Conservation (phyloP, 2,888 invertebrate species). For the Cosmopolites sordidus region DNA sequence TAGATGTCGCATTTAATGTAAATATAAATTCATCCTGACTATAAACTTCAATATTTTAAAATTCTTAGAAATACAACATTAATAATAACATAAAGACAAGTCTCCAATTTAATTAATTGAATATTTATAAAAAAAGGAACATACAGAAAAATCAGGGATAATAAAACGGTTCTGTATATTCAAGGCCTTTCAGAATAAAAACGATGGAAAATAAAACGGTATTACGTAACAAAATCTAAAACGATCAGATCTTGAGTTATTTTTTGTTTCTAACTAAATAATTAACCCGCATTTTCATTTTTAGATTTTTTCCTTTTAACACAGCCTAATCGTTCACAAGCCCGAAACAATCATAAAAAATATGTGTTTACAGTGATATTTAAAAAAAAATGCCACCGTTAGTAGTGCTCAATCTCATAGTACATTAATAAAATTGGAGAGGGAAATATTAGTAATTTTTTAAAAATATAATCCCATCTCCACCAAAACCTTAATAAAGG, state of each 20-base stretch:
- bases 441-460: no score
- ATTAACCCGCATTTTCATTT: slow-evolving; percentile 14
- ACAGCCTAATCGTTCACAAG: slow-evolving; percentile 16
- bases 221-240: not conserved
- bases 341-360: not conserved
- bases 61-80: slow-evolving; percentile 22
- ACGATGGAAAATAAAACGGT: not conserved
- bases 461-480: no score
- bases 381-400: no score
- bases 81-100: slow-evolving; percentile 16
- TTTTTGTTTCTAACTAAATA: not conserved
- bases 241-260: slow-evolving; percentile 1
- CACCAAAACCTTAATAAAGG: no score
- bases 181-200: slow-evolving; percentile 5
- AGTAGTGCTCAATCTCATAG: no score
- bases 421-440: no score
- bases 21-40: slow-evolving; percentile 14
- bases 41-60: slow-evolving; percentile 14
- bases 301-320: slow-evolving; percentile 4
- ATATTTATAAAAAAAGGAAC: slow-evolving; percentile 16
- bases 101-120: slow-evolving; percentile 9
- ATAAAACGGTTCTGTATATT: slow-evolving; percentile 12
- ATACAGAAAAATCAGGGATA: slow-evolving; percentile 6
- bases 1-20: slow-evolving; percentile 11
- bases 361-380: no score